Conservation (phyloP, 2,888 invertebrate species). For the Octonoba sinensis region DNA sequence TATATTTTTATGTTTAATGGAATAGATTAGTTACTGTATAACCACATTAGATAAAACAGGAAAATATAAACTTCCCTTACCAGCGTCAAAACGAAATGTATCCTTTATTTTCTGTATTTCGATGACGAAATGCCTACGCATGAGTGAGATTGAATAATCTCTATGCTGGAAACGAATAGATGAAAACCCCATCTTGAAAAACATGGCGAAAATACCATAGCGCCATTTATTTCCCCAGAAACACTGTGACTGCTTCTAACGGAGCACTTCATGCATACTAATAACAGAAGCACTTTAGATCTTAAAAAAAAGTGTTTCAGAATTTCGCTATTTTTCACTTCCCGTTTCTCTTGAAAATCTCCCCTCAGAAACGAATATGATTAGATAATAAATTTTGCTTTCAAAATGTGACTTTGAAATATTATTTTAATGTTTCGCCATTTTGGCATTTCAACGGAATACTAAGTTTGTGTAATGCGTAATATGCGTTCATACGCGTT, state of each 20-base stretch:
- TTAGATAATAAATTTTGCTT: constrained; percentile 31
- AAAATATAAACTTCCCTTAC: too few species aligned
- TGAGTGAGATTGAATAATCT: too few species aligned
- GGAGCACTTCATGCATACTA: constrained; percentile 15
- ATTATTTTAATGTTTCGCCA: constrained; percentile 20
- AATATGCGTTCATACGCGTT: too few species aligned
- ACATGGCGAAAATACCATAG: background rate
- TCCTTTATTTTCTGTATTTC: too few species aligned
- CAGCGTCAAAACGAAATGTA: too few species aligned
- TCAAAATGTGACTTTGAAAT: constrained; percentile 22
- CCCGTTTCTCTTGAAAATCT: background rate
- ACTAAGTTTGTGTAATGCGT: too few species aligned
- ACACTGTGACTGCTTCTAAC: constrained; percentile 2
- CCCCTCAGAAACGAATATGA: constrained; percentile 6
- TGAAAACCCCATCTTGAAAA: constrained; percentile 5
- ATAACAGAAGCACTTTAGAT: background rate
- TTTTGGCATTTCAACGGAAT: too few species aligned
- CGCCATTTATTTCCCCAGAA: background rate
- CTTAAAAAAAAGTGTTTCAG: background rate
- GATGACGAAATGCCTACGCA: too few species aligned
- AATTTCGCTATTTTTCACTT: background rate
- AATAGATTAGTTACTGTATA: too few species aligned
- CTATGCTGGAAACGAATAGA: too few species aligned
- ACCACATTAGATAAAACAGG: too few species aligned
- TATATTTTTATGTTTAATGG: too few species aligned